Evolutionary conservation across 2,888 invertebrate species (phyloP).

Genomic region (Drosophila kambysellisi): DNA sequence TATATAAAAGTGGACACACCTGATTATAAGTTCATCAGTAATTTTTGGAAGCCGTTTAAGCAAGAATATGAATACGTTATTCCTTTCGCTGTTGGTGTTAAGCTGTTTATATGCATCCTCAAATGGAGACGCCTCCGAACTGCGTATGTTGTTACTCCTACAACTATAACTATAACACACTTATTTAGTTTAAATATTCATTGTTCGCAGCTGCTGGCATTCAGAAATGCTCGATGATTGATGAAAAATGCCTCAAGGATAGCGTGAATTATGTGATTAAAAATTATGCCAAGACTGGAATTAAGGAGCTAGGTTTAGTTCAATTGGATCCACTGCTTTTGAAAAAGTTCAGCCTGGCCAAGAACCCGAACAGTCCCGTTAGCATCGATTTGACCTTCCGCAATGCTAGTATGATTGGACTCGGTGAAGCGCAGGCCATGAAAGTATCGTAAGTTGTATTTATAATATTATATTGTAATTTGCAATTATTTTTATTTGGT

Average conservation of each 20-base stretch:
- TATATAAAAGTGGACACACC: constrained; percentile 54
- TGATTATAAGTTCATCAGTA: constrained; percentile 40
- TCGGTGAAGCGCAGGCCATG: constrained; percentile 55
- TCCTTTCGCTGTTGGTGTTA: constrained; percentile 29
- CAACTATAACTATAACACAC: not conserved
- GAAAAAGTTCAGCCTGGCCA: constrained; percentile 71
- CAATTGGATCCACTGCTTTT: constrained; percentile 82
- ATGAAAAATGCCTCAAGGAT: constrained; percentile 60
- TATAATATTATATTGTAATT: not conserved
- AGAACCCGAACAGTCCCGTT: constrained; percentile 80
- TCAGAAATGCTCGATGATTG: constrained; percentile 53
- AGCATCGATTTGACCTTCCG: constrained; percentile 80
- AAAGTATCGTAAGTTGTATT: constrained; percentile 62
- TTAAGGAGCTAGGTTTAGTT: constrained; percentile 73
- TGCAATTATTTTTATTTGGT: not conserved
- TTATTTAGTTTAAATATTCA: not conserved
- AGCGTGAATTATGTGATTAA: constrained; percentile 55
- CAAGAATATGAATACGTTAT: constrained; percentile 26
- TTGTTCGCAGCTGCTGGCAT: constrained; percentile 54
- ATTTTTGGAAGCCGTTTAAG: constrained; percentile 6
- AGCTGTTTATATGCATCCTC: constrained; percentile 18
- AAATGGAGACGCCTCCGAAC: constrained; percentile 22
- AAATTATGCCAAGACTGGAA: constrained; percentile 63
- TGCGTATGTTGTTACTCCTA: constrained; percentile 50
- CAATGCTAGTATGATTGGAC: constrained; percentile 76